Percentiles rank a stretch among this genome's conserved stretches.
phyloP scores from a whole-genome alignment of 2,113 vertebrate genomes.

The Myrmecophaga tridactyla region DNA sequence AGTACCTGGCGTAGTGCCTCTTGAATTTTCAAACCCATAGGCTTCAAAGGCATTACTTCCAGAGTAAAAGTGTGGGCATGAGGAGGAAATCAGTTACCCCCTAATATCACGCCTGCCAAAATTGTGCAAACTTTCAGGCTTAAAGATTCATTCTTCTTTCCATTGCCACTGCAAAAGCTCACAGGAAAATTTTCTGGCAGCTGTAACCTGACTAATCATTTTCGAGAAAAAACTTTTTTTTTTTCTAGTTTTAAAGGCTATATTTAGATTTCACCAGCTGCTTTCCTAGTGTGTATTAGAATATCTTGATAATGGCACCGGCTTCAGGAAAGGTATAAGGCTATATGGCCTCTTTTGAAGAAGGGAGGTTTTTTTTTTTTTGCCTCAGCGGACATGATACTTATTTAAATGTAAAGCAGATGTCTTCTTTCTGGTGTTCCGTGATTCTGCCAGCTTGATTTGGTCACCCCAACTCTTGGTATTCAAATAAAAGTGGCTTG shows the following conservation, averaged over 20 bases:
- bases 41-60: background rate
- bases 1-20: background rate
- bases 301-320: background rate
- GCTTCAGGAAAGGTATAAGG: background rate
- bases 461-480: background rate
- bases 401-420: background rate
- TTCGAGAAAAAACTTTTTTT: background rate
- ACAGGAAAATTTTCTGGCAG: background rate
- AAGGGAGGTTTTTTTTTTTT: background rate
- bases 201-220: background rate
- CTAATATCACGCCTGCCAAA: background rate
- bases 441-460: background rate
- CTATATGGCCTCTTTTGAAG: background rate
- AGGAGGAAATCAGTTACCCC: background rate
- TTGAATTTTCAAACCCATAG: background rate
- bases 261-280: conserved; percentile 42
- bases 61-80: background rate
- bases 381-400: background rate
- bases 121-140: background rate
- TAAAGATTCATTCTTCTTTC: background rate
- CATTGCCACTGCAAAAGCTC: background rate
- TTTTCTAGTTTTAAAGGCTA: conserved; percentile 2
- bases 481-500: background rate
- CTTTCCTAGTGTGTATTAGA: conserved; percentile 35
- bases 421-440: conserved; percentile 2